These are phyloP conservation scores for Lycophotia porphyrea DNA, from an alignment of 2,888 invertebrate genomes.

Conservation along the genomic window DNA sequence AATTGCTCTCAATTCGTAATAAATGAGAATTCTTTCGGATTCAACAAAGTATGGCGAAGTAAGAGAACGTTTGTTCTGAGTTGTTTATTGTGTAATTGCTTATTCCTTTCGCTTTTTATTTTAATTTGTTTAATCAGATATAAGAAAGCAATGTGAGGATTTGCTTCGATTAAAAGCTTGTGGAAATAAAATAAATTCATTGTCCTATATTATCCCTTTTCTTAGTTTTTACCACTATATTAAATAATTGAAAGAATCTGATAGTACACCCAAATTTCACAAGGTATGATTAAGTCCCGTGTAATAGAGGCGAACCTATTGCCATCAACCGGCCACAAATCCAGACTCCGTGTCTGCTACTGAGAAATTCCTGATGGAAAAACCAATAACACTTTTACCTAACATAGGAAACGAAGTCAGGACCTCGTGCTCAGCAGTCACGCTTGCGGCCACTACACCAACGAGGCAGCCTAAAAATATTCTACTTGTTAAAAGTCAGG, in stretches of 20 bases:
- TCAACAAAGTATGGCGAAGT: slow-evolving; percentile 13
- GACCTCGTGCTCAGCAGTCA: not conserved
- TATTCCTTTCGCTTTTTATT: slow-evolving; percentile 31
- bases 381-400: not conserved
- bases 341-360: no score
- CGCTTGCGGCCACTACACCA: not conserved
- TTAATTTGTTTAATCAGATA: not conserved
- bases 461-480: no score
- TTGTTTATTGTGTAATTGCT: slow-evolving; percentile 17
- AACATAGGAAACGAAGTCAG: not conserved
- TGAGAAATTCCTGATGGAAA: not conserved
- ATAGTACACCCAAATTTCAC: not conserved
- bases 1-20: slow-evolving; percentile 18
- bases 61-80: not conserved
- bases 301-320: no score
- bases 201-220: not conserved
- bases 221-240: not conserved
- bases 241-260: not conserved
- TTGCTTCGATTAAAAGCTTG: not conserved
- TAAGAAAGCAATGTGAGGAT: no score
- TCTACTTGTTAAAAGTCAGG: not conserved
- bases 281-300: no score
- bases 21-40: slow-evolving; percentile 12
- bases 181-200: not conserved
- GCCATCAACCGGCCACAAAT: no score